Conservation (phyloP, 2,113 vertebrate genomes). For the Rhinopomastus cyanomelas region DNA sequence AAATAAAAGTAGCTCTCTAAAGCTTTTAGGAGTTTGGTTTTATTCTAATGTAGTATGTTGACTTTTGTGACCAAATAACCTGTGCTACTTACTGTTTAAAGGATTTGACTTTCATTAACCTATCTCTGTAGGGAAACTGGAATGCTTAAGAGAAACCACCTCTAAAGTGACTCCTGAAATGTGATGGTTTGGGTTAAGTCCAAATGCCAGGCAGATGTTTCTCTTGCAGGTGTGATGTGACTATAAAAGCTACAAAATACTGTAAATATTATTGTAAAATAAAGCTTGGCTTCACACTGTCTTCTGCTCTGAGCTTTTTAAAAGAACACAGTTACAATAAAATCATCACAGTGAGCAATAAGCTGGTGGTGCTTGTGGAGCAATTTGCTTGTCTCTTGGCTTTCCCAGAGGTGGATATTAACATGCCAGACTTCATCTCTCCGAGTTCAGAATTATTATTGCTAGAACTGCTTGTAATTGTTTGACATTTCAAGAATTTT, state of each 20-base stretch:
- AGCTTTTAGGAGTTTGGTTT: background rate
- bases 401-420: slow-evolving; percentile 31
- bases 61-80: background rate
- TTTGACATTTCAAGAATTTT: background rate
- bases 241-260: background rate
- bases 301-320: background rate
- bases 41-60: background rate
- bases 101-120: background rate
- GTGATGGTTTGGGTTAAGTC: background rate
- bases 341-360: slow-evolving; percentile 2
- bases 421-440: background rate
- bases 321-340: background rate
- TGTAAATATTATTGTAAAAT: background rate
- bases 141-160: background rate
- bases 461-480: background rate
- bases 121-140: background rate
- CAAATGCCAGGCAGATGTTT: background rate
- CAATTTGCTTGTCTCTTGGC: slow-evolving; percentile 40
- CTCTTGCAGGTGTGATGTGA: background rate
- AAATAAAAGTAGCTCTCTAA: background rate
- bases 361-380: background rate
- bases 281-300: background rate
- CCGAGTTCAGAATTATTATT: background rate
- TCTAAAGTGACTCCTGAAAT: background rate
- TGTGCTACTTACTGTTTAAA: background rate